Conservation (phyloP, 2,888 invertebrate species). For the Aporophyla nigra region DNA sequence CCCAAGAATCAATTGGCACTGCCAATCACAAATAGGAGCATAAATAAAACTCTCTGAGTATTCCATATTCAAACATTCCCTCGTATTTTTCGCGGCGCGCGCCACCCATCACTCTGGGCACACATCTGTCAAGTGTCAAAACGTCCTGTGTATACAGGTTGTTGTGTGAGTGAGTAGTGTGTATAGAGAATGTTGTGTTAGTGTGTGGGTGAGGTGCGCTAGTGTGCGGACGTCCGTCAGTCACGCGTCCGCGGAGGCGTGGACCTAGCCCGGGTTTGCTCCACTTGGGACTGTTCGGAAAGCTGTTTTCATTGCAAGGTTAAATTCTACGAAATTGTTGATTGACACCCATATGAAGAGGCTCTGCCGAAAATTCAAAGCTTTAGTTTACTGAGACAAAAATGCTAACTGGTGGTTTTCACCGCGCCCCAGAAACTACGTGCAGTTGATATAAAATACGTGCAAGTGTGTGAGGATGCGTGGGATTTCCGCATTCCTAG, state of each 20-base stretch:
- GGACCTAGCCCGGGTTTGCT: constrained; percentile 71
- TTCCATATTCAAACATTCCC: constrained; percentile 68
- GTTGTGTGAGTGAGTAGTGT: constrained; percentile 47
- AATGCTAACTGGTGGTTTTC: background rate
- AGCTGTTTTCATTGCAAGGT: background rate
- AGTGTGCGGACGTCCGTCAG: constrained; percentile 82
- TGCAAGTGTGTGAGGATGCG: no score
- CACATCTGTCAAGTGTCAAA: constrained; percentile 70
- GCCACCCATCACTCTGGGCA: constrained; percentile 66
- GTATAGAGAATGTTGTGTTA: constrained; percentile 35
- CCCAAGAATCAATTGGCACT: constrained; percentile 62
- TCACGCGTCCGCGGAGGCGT: constrained; percentile 81
- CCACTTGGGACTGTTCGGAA: constrained; percentile 58
- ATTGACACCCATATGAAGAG: no score
- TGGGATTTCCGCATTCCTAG: background rate
- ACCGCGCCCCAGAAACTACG: background rate
- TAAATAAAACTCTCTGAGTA: constrained; percentile 66
- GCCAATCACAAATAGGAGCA: constrained; percentile 64
- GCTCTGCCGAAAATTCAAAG: background rate
- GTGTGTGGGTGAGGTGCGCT: constrained; percentile 59
- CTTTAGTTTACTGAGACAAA: background rate
- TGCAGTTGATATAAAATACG: background rate
- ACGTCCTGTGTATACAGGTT: constrained; percentile 41
- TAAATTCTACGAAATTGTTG: no score
- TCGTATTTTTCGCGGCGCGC: constrained; percentile 64